phyloP scores from a whole-genome alignment of 2,113 vertebrate species.

The Phyllostomus discolor region DNA sequence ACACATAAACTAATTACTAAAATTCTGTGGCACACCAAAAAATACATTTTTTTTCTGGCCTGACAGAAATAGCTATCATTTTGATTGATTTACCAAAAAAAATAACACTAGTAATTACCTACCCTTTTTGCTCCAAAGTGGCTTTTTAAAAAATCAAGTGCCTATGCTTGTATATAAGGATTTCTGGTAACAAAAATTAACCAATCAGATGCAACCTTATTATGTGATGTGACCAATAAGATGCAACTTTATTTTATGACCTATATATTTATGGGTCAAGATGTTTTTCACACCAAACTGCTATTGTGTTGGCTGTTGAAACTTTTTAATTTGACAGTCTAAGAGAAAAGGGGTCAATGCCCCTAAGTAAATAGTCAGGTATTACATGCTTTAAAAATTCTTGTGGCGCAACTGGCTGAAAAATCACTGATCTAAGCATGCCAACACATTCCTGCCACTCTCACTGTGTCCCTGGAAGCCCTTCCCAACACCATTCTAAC shows the following conservation, averaged over 20 bases:
- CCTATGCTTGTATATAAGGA: background rate
- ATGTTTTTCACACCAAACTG: background rate
- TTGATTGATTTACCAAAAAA: background rate
- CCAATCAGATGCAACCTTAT: background rate
- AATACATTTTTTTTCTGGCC: background rate
- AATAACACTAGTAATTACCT: background rate
- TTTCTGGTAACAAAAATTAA: background rate
- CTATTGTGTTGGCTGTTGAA: background rate
- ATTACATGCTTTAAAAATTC: background rate
- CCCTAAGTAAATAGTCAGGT: background rate
- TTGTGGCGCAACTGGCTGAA: background rate
- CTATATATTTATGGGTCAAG: background rate
- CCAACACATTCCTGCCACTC: background rate
- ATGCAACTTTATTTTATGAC: background rate
- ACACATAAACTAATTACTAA: background rate
- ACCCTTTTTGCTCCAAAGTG: background rate
- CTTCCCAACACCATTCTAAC: background rate
- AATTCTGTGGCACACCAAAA: background rate
- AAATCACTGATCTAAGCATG: background rate
- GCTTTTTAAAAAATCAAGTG: background rate
- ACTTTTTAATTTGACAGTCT: background rate
- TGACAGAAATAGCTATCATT: background rate
- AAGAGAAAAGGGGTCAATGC: background rate
- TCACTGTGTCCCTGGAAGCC: background rate
- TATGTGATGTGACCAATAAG: background rate